phyloP scores from a whole-genome alignment of 2,113 vertebrate species.

The Erinaceus europaeus region DNA sequence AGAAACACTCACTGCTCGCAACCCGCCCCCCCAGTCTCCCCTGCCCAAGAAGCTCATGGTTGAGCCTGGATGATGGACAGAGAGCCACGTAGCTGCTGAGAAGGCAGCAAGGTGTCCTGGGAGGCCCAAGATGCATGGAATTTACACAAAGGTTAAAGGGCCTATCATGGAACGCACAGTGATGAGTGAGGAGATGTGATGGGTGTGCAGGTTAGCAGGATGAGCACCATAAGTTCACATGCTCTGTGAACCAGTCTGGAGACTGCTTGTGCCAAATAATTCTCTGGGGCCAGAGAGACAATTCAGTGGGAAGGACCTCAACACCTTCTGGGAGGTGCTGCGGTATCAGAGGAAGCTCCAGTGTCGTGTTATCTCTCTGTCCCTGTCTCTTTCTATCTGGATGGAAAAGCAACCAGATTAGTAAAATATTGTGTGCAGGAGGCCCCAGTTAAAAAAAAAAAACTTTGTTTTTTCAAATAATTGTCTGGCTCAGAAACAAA shows the following conservation, averaged over 20 bases:
- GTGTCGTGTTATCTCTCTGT: neutral
- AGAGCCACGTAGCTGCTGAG: neutral
- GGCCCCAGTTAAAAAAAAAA: neutral
- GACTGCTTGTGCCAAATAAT: too few relatives aligned
- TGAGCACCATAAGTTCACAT: too few relatives aligned
- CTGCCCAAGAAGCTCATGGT: fast-evolving
- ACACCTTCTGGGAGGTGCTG: too few relatives aligned
- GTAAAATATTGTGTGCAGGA: too few relatives aligned
- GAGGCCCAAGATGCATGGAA: neutral
- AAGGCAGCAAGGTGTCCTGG: neutral
- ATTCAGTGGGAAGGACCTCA: too few relatives aligned
- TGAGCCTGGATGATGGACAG: neutral
- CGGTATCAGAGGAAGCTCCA: too few relatives aligned
- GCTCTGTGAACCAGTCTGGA: too few relatives aligned
- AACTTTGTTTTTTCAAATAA: neutral
- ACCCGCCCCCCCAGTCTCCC: neutral
- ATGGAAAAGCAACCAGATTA: too few relatives aligned
- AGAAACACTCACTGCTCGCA: too few relatives aligned
- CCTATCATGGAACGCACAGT: neutral
- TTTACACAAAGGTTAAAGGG: neutral
- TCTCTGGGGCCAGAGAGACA: too few relatives aligned
- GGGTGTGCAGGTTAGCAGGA: neutral
- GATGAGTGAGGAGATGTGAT: neutral
- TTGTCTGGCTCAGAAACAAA: conserved; percentile 2
- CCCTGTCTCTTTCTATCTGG: neutral